Percentiles rank a stretch among this genome's conserved stretches.
phyloP scores from a whole-genome alignment of 2,888 invertebrate species.

The Siphlonurus alternatus region DNA sequence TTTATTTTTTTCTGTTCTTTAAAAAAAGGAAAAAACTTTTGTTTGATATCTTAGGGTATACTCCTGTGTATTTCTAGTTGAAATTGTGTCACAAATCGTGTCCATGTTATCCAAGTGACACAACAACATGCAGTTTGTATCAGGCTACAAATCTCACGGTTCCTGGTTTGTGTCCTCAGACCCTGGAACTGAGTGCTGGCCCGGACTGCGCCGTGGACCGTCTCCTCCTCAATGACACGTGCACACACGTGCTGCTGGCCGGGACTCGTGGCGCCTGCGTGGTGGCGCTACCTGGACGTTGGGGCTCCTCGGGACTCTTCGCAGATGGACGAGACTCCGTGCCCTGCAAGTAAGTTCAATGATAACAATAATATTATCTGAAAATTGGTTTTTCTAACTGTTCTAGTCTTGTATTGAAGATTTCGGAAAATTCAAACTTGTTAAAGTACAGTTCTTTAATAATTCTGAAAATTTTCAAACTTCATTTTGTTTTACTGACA shows the following conservation, averaged over 20 bases:
- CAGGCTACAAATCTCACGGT: too few relatives aligned
- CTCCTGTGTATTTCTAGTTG: too few relatives aligned
- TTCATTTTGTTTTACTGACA: too few relatives aligned
- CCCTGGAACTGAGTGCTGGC: slow-evolving; percentile 45
- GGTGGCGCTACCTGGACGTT: slow-evolving; percentile 50
- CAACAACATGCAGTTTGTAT: too few relatives aligned
- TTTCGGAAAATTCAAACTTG: background rate
- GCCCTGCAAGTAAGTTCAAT: slow-evolving; percentile 47
- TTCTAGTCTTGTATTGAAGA: background rate
- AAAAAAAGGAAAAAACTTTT: too few relatives aligned
- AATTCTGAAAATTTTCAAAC: too few relatives aligned
- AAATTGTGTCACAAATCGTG: too few relatives aligned
- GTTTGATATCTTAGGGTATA: too few relatives aligned
- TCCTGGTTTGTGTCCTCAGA: too few relatives aligned
- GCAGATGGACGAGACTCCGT: slow-evolving; percentile 48
- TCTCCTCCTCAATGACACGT: slow-evolving; percentile 44
- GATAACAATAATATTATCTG: background rate
- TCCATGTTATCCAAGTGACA: too few relatives aligned
- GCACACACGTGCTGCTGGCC: slow-evolving; percentile 48
- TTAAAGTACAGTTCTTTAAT: background rate
- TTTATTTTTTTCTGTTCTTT: too few relatives aligned
- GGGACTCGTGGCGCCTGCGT: slow-evolving; percentile 52
- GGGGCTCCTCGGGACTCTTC: slow-evolving; percentile 49
- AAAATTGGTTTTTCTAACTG: background rate
- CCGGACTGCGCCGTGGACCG: slow-evolving; percentile 52